These are phyloP conservation scores for Geodia barretti DNA, from an alignment of 37 sponge, comb jelly and placozoan species.

Conservation along the genomic window DNA sequence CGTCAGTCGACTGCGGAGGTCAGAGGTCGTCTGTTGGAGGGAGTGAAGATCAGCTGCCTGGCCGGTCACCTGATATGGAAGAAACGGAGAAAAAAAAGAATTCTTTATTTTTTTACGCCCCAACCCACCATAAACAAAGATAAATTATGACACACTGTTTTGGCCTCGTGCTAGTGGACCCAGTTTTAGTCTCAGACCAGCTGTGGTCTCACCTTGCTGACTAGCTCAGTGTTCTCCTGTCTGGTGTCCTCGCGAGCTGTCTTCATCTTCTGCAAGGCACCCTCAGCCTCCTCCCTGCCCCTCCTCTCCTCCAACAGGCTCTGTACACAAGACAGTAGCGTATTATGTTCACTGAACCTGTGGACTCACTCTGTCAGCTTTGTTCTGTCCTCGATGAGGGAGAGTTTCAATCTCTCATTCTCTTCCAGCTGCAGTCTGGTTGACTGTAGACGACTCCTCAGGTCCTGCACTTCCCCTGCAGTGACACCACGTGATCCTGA, in stretches of 20 bases:
- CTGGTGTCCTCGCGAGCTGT: slow-evolving; percentile 40
- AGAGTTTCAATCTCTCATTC: slow-evolving; percentile 4
- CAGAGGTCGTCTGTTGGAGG: slow-evolving; percentile 20
- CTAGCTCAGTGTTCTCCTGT: slow-evolving; percentile 67
- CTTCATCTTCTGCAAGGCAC: slow-evolving; percentile 9
- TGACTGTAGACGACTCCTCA: slow-evolving; percentile 9
- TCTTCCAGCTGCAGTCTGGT: slow-evolving; percentile 27
- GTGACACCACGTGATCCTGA: neutral
- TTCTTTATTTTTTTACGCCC: too few relatives aligned
- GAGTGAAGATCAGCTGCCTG: slow-evolving; percentile 37
- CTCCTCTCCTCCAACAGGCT: neutral
- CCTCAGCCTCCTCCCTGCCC: slow-evolving; percentile 9
- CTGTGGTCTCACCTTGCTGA: slow-evolving; percentile 53
- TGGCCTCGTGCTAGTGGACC: too few relatives aligned
- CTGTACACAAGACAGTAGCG: neutral
- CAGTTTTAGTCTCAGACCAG: too few relatives aligned
- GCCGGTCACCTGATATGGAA: slow-evolving; percentile 22
- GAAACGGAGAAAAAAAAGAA: too few relatives aligned
- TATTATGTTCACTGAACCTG: neutral
- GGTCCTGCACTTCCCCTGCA: slow-evolving; percentile 49
- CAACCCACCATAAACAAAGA: too few relatives aligned
- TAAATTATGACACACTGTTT: too few relatives aligned
- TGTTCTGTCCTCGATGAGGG: neutral
- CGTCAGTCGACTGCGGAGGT: slow-evolving; percentile 42
- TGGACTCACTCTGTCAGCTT: too few relatives aligned